Base-by-base conservation (phyloP, 1,140 invertebrate genomes). In the Trichomalopsis sarcophagae region DNA sequence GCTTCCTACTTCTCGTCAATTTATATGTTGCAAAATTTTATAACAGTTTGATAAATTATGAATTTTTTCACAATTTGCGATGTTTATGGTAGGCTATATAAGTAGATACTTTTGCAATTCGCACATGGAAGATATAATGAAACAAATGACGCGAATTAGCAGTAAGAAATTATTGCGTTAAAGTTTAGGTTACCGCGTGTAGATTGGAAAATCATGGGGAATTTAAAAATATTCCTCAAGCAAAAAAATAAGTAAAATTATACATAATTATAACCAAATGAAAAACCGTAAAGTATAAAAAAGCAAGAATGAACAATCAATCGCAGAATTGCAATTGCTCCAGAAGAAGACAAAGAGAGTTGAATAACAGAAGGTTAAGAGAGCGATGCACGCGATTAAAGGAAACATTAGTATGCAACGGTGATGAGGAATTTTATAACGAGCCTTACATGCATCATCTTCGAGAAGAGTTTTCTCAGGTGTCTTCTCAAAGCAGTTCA, bases 381-480 rank as follows among this genome's bases (percentile, higher is more conserved):
- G 21, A 68, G 4, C 78, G 76, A 21, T 88, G 82, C 33, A 82
- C 74, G 30, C 88, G 80, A 36, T 88, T 89, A 44, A 87, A 89
- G 21, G 88, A 91, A 55, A 79, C 75, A 14, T 86, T 90, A 0
- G 88, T 90, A 1, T 89, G 86, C 50, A 87, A 90, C 55, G 82
- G 87, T 21, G 89, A 90, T 2, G 90, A 91, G 62, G 87, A 90
- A 69, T 82, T 88, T 21, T 88, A 78, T 75, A 86, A 89, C 27
- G 91, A 91, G 50, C 90, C 89, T 9, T 91, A 91, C 40, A 90
- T 91, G 89, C 82, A 82, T 0, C 40, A 73, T 13, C 62, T 90
- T 4, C 74, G 84, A 40, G 87, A 87, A 66, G 82, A 89, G 50
- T 91, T 89, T 77, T 91, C 89, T 4, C 78, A 89, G 36, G 66